Conservation (phyloP, 2,888 invertebrate species). For the Hyalella azteca region DNA sequence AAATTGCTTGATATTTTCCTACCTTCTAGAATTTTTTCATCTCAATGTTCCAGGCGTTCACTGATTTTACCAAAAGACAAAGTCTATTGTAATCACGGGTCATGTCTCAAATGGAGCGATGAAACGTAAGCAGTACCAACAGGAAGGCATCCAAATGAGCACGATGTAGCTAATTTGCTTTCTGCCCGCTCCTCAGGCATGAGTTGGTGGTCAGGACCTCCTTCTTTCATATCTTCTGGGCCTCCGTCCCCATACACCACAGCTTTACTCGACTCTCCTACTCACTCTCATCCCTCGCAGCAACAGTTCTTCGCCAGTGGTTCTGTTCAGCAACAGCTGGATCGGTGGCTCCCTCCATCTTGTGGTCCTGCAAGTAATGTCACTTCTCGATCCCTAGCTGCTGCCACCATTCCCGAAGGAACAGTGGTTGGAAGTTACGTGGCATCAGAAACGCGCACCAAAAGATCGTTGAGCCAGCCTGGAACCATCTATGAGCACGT, state of each 20-base stretch:
- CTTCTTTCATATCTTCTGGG: conserved; percentile 78
- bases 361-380: not conserved
- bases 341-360: conserved; percentile 3
- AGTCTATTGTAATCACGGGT: too few relatives aligned
- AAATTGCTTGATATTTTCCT: too few relatives aligned
- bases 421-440: not conserved
- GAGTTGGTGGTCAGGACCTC: conserved; percentile 78
- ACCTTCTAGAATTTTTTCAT: too few relatives aligned
- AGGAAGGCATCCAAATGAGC: not conserved
- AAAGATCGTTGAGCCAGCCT: not conserved
- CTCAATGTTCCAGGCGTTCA: too few relatives aligned
- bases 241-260: conserved; percentile 71
- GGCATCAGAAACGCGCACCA: not conserved
- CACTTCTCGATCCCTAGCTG: not conserved
- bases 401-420: not conserved
- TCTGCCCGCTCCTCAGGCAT: conserved; percentile 45
- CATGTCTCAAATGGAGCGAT: too few relatives aligned
- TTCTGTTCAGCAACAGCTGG: not conserved
- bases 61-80: too few relatives aligned
- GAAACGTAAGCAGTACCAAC: too few relatives aligned
- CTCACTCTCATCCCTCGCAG: conserved; percentile 46
- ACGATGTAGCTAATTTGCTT: conserved; percentile 10
- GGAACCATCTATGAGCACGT: not conserved
- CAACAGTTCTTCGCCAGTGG: not conserved
- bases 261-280: conserved; percentile 50